These are phyloP conservation scores for Labrus mixtus DNA, from an alignment of 2,113 vertebrate genomes.

Conservation along the genomic window DNA sequence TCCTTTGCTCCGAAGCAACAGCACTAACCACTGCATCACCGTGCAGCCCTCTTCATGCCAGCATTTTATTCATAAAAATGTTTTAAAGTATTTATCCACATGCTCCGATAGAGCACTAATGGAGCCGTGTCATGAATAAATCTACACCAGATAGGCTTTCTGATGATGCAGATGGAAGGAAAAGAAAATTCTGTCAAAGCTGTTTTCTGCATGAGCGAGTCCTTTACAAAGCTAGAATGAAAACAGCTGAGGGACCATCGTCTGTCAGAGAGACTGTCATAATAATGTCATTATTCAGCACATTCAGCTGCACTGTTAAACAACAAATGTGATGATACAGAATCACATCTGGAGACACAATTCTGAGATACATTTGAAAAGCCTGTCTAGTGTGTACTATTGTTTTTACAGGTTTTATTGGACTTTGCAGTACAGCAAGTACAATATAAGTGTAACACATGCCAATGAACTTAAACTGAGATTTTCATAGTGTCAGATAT, in stretches of 20 bases:
- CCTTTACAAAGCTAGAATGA: not conserved
- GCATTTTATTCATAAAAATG: not conserved
- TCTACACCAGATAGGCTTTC: not conserved
- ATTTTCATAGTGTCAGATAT: no score
- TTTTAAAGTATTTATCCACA: not conserved
- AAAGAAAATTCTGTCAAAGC: not conserved
- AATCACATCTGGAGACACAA: constrained; percentile 4
- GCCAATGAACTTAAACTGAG: no score
- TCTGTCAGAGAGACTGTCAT: constrained; percentile 29
- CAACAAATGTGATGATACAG: constrained; percentile 20
- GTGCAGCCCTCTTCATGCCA: no score
- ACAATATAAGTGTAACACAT: no score
- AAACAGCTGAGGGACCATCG: constrained; percentile 21
- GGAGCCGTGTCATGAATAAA: not conserved
- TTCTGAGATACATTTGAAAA: not conserved
- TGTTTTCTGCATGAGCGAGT: constrained; percentile 9
- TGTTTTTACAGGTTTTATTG: no score
- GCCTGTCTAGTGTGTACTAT: not conserved
- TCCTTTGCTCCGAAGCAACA: no score
- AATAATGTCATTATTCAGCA: constrained; percentile 23
- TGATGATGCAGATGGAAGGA: not conserved
- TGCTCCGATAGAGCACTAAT: not conserved
- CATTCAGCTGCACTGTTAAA: constrained; percentile 34
- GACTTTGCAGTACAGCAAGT: no score
- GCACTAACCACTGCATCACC: no score